Evolutionary conservation across 2,888 invertebrate species (phyloP).

Genomic region (Caenorhabditis afra): DNA sequence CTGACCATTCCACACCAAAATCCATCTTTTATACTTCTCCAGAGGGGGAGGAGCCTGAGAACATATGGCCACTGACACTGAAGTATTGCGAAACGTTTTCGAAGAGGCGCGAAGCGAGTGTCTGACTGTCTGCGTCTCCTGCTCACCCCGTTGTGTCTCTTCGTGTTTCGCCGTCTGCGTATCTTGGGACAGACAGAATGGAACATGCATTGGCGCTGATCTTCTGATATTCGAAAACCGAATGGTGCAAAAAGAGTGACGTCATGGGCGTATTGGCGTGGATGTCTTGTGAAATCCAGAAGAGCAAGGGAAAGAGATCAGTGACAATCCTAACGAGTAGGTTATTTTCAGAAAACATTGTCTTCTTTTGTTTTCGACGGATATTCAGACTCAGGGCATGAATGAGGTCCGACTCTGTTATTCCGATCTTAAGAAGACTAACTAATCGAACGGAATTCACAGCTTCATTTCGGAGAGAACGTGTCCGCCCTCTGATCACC

Average conservation of each 20-base stretch:
- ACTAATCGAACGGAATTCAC: too few species aligned
- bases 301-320: background rate
- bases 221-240: slow-evolving; percentile 32
- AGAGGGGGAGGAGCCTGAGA: slow-evolving; percentile 14
- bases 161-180: slow-evolving; percentile 18
- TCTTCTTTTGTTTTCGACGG: too few species aligned
- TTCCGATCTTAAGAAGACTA: too few species aligned
- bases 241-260: slow-evolving; percentile 2
- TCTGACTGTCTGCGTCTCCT: background rate
- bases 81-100: slow-evolving; percentile 22
- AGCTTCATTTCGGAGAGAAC: too few species aligned
- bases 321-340: too few species aligned
- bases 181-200: background rate
- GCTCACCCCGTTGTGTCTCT: background rate
- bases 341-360: too few species aligned
- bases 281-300: slow-evolving; percentile 7
- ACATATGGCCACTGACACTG: slow-evolving; percentile 14
- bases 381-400: too few species aligned
- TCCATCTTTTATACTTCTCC: slow-evolving; percentile 17
- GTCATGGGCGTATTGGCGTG: slow-evolving; percentile 9
- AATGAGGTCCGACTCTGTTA: too few species aligned
- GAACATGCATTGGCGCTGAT: slow-evolving; percentile 43
- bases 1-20: slow-evolving; percentile 19
- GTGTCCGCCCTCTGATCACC: too few species aligned
- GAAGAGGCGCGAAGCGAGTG: background rate